phyloP scores from a whole-genome alignment of 2,888 invertebrate genomes.

The Sinopyrophorus schimmeli region DNA sequence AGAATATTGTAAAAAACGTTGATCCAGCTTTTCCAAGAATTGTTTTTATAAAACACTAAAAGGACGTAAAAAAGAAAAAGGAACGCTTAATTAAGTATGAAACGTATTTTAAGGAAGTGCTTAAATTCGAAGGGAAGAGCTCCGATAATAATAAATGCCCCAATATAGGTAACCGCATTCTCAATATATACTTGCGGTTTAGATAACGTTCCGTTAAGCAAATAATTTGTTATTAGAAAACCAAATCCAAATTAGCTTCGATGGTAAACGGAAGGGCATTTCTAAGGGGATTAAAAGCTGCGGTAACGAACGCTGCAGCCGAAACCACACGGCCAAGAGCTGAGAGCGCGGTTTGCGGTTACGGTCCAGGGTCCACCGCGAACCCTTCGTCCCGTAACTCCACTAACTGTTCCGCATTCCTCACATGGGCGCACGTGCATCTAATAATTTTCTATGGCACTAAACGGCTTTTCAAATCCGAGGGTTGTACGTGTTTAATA shows the following conservation, averaged over 20 bases:
- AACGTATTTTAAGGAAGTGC: no score
- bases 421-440: slow-evolving; percentile 28
- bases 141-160: no score
- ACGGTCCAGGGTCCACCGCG: slow-evolving; percentile 28
- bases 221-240: slow-evolving; percentile 29
- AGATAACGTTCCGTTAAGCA: slow-evolving; percentile 23
- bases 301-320: slow-evolving; percentile 26
- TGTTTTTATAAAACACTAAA: no score
- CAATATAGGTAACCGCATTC: neutral
- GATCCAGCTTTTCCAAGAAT: no score
- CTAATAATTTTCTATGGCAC: slow-evolving; percentile 20
- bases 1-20: no score
- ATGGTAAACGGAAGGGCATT: slow-evolving; percentile 29
- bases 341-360: slow-evolving; percentile 38
- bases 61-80: no score
- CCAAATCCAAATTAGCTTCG: slow-evolving; percentile 28
- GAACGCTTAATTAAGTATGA: no score
- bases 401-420: slow-evolving; percentile 28
- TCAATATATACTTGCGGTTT: slow-evolving; percentile 17
- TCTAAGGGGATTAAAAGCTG: slow-evolving; percentile 31
- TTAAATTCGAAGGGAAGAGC: no score
- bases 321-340: slow-evolving; percentile 28
- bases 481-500: slow-evolving; percentile 7
- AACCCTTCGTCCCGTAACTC: slow-evolving; percentile 29
- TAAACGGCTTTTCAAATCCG: slow-evolving; percentile 12